phyloP scores from a whole-genome alignment of 2,113 vertebrate species.

The Hydrolagus affinis region DNA sequence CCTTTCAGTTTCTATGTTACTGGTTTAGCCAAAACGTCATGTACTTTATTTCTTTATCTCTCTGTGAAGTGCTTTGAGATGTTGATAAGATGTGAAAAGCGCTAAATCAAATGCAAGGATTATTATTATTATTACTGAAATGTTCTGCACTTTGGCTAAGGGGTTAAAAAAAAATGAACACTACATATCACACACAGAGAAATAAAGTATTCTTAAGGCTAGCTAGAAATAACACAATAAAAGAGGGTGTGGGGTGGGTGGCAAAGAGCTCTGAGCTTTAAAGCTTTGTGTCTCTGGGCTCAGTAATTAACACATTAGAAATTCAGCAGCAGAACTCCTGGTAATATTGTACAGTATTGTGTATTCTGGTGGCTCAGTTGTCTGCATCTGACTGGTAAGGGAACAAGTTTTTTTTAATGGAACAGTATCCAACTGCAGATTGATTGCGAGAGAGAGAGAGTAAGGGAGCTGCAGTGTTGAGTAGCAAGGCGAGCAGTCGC shows the following conservation, averaged over 20 bases:
- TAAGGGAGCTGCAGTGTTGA: conserved; percentile 11
- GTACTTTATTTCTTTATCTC: no score
- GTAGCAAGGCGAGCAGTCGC: conserved; percentile 11
- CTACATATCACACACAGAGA: background rate
- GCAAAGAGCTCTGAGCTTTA: background rate
- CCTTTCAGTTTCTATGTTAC: no score
- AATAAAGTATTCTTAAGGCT: background rate
- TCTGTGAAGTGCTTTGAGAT: no score
- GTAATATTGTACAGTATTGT: background rate
- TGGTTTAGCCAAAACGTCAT: no score
- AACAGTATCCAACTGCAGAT: conserved; percentile 18
- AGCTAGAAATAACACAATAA: background rate
- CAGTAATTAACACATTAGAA: background rate
- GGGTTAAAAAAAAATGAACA: no score
- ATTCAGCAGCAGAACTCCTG: background rate
- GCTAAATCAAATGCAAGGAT: no score
- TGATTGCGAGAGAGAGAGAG: background rate
- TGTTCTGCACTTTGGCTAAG: no score
- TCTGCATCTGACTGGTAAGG: background rate
- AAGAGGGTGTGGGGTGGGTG: no score
- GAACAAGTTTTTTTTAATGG: conserved; percentile 11
- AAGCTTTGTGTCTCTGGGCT: background rate
- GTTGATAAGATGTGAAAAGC: no score
- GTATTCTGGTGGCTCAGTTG: background rate
- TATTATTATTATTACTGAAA: no score